Percentiles rank a stretch among this genome's conserved stretches.
Evolutionary conservation across 2,888 invertebrate species (phyloP).

Genomic region (Agapostemon virescens): DNA sequence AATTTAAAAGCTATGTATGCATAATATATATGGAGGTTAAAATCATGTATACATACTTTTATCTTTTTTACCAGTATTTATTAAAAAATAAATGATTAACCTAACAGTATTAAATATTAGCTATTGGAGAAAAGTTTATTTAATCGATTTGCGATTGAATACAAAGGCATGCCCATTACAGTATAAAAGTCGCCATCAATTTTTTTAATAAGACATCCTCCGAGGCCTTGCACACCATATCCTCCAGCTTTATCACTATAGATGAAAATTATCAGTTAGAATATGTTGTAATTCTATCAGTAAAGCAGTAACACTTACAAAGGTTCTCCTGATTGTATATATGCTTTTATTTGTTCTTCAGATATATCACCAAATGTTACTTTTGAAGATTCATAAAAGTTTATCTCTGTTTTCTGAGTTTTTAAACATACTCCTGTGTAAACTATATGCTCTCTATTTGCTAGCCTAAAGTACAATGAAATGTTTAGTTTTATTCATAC

Average conservation of each 20-base stretch:
- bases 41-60: not conserved
- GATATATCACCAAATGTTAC: slow-evolving; percentile 90
- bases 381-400: slow-evolving; percentile 90
- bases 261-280: slow-evolving; percentile 17
- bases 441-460: slow-evolving; percentile 89
- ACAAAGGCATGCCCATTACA: slow-evolving; percentile 93
- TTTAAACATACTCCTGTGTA: slow-evolving; percentile 93
- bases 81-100: slow-evolving; percentile 15
- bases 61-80: not conserved
- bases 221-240: slow-evolving; percentile 93
- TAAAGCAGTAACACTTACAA: slow-evolving; percentile 82
- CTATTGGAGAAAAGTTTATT: slow-evolving; percentile 70
- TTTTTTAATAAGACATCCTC: slow-evolving; percentile 90
- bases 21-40: not conserved
- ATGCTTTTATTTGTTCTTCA: slow-evolving; percentile 88
- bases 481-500: not conserved
- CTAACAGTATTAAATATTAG: slow-evolving; percentile 19
- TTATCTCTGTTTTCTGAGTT: slow-evolving; percentile 82
- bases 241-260: slow-evolving; percentile 93
- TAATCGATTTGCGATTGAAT: slow-evolving; percentile 76
- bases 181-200: slow-evolving; percentile 94
- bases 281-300: not conserved
- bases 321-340: slow-evolving; percentile 94
- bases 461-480: slow-evolving; percentile 83
- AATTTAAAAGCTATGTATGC: not conserved